These are phyloP conservation scores for Diploscapter pachys DNA, from an alignment of 1,140 invertebrate species.

Conservation along the genomic window DNA sequence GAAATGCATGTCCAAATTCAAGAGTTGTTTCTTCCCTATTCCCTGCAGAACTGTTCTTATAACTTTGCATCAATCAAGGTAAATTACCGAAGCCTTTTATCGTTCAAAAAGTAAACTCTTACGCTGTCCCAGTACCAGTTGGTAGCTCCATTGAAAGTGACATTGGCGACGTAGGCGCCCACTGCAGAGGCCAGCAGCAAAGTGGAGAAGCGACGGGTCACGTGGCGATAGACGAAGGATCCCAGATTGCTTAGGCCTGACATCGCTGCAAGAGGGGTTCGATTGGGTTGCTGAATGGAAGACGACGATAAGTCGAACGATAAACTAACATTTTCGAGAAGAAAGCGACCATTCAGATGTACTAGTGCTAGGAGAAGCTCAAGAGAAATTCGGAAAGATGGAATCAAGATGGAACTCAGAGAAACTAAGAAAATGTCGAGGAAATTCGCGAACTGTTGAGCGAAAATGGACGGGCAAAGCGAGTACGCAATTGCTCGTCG, in stretches of 20 bases:
- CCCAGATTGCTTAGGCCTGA: conserved; percentile 21
- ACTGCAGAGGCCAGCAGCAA: conserved; percentile 32
- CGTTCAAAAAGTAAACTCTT: conserved; percentile 13
- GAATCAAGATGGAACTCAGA: no score
- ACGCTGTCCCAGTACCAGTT: conserved; percentile 39
- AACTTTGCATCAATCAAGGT: background rate
- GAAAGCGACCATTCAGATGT: background rate
- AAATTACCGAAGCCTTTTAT: no score
- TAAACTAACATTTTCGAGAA: background rate
- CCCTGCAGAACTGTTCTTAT: no score
- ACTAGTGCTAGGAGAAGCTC: background rate
- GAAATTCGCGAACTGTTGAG: no score
- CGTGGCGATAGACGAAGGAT: conserved; percentile 30
- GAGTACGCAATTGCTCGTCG: no score
- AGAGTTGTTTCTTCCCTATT: no score
- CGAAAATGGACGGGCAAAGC: no score
- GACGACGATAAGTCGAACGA: background rate
- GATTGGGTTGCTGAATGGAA: no score
- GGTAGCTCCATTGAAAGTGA: conserved; percentile 29
- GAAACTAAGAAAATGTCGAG: no score
- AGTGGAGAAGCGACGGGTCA: conserved; percentile 39
- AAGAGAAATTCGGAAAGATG: background rate
- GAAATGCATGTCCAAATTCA: no score
- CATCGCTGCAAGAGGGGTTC: background rate
- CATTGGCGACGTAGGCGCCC: conserved; percentile 37